Percentiles rank a stretch among this genome's conserved stretches.
phyloP scores from a whole-genome alignment of 1,140 invertebrate species.

The Trachelipus rathkii region DNA sequence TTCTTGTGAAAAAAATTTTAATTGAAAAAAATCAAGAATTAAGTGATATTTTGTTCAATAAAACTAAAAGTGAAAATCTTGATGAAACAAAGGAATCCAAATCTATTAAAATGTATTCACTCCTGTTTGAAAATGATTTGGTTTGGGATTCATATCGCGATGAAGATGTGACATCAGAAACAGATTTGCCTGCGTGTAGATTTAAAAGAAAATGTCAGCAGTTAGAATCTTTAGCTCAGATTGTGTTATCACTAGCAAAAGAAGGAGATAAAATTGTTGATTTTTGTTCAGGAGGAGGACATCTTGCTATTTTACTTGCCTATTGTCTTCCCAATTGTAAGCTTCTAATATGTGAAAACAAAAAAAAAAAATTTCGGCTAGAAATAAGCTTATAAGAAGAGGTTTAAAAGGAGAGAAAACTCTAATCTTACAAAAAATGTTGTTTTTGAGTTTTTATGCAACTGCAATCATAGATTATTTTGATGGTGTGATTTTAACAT shows the following conservation, averaged over 20 bases:
- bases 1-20: slow-evolving; percentile 4
- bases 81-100: too few relatives aligned
- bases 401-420: slow-evolving; percentile 62
- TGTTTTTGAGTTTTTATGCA: slow-evolving; percentile 76
- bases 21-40: too few relatives aligned
- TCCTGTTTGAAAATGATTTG: background rate
- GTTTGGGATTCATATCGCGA: slow-evolving; percentile 63
- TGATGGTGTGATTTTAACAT: slow-evolving; percentile 63
- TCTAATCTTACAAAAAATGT: slow-evolving; percentile 73
- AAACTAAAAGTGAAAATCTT: too few relatives aligned
- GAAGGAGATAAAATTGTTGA: slow-evolving; percentile 70
- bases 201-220: slow-evolving; percentile 78
- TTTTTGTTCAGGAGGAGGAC: slow-evolving; percentile 90
- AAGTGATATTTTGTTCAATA: too few relatives aligned
- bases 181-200: slow-evolving; percentile 69
- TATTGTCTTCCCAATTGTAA: slow-evolving; percentile 63
- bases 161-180: slow-evolving; percentile 69
- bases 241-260: slow-evolving; percentile 55
- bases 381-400: slow-evolving; percentile 66
- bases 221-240: slow-evolving; percentile 78
- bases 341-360: slow-evolving; percentile 80
- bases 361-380: slow-evolving; percentile 81
- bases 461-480: slow-evolving; percentile 65
- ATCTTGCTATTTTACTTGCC: slow-evolving; percentile 82
- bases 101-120: too few relatives aligned